phyloP scores from a whole-genome alignment of 1,140 invertebrate genomes.

The Globodera ellingtonae region DNA sequence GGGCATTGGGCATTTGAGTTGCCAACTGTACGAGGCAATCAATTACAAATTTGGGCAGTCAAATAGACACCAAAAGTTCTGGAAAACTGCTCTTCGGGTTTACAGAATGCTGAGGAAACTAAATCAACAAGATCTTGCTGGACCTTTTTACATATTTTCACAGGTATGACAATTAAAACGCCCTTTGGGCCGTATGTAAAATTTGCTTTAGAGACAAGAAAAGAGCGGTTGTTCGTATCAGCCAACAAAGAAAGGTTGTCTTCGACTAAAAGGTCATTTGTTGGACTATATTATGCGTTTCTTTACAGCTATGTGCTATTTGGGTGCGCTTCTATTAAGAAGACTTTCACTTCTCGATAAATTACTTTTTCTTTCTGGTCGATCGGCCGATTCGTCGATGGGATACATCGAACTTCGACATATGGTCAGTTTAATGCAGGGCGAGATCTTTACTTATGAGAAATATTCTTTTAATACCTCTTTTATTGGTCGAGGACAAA shows the following conservation, averaged over 20 bases:
- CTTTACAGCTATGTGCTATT: constrained; percentile 24
- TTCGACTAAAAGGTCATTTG: background rate
- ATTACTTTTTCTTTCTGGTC: constrained; percentile 31
- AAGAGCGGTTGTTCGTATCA: constrained; percentile 27
- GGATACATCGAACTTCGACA: constrained; percentile 38
- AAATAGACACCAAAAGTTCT: constrained; percentile 47
- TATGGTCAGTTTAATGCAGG: constrained; percentile 31
- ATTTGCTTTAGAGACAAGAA: constrained; percentile 37
- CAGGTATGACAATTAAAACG: constrained; percentile 19
- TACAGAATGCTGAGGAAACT: constrained; percentile 32
- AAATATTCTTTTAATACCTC: no score
- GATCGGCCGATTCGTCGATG: constrained; percentile 32
- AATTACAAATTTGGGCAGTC: constrained; percentile 40
- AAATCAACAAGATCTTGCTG: constrained; percentile 25
- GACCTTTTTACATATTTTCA: constrained; percentile 13
- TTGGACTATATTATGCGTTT: background rate
- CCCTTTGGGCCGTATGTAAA: background rate
- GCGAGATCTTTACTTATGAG: background rate
- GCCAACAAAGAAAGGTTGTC: constrained; percentile 2
- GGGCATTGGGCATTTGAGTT: constrained; percentile 15
- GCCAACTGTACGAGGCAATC: constrained; percentile 32
- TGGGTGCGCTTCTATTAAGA: constrained; percentile 28
- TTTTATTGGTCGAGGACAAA: no score
- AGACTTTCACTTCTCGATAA: constrained; percentile 29
- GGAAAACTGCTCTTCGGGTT: constrained; percentile 30